Percentiles rank a stretch among this genome's conserved stretches.
Evolutionary conservation across 1,140 invertebrate genomes (phyloP).

Genomic region (Dendrolimus punctatus): DNA sequence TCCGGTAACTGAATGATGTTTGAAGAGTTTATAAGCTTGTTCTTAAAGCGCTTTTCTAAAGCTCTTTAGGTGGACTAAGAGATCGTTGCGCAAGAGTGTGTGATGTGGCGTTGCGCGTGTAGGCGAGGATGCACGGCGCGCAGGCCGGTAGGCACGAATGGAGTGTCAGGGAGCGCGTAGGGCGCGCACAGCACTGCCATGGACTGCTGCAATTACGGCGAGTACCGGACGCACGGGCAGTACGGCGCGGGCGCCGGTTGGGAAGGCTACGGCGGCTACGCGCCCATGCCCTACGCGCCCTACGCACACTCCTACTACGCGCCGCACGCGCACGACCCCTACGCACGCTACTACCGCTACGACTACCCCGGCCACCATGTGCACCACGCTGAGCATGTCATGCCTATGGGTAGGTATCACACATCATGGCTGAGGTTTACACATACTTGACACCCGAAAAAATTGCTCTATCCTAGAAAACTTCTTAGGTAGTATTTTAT

Average conservation of each 20-base stretch:
- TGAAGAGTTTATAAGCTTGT: too few species aligned
- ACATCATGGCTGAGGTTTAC: not conserved
- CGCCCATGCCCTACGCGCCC: slow-evolving; percentile 47
- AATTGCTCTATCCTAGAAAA: too few species aligned
- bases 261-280: slow-evolving; percentile 46
- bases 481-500: too few species aligned
- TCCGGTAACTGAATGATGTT: too few species aligned
- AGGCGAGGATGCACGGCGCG: slow-evolving; percentile 33
- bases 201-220: slow-evolving; percentile 65
- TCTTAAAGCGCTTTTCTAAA: too few species aligned
- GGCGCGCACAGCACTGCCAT: slow-evolving; percentile 29
- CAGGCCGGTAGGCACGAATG: slow-evolving; percentile 27
- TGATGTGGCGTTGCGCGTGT: slow-evolving; percentile 38
- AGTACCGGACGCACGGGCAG: slow-evolving; percentile 43
- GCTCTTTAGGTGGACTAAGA: not conserved
- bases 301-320: slow-evolving; percentile 50
- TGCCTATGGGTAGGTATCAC: slow-evolving; percentile 56
- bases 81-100: slow-evolving; percentile 22
- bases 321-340: slow-evolving; percentile 54
- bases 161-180: slow-evolving; percentile 29
- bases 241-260: slow-evolving; percentile 44
- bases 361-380: slow-evolving; percentile 49
- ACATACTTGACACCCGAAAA: not conserved
- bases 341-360: slow-evolving; percentile 60
- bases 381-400: slow-evolving; percentile 54